Percentiles rank a stretch among this genome's conserved stretches.
Conservation (phyloP, 2,797 vertebrate species). For the Pelobates cultripes region DNA sequence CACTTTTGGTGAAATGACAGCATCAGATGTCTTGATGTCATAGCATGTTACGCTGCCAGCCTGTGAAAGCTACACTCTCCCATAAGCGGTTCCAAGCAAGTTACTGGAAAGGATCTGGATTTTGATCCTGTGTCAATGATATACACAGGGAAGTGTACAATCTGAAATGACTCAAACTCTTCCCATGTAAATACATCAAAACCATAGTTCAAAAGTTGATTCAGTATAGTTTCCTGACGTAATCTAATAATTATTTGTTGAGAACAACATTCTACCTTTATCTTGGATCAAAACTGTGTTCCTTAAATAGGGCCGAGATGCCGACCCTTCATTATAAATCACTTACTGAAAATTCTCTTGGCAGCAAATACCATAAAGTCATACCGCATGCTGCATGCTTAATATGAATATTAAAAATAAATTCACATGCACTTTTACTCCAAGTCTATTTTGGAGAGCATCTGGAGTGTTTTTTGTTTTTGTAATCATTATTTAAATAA, state of each 20-base stretch:
- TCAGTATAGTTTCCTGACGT: neutral
- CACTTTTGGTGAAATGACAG: too few species aligned
- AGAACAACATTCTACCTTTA: neutral
- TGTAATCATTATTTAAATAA: too few species aligned
- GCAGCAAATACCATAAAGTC: neutral
- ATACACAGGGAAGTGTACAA: neutral
- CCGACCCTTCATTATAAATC: neutral
- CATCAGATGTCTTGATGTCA: neutral
- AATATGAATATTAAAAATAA: too few species aligned
- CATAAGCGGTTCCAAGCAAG: neutral
- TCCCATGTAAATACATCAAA: constrained; percentile 1
- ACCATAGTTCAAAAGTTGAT: constrained; percentile 10
- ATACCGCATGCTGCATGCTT: too few species aligned
- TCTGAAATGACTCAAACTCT: neutral
- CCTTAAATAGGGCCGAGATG: neutral
- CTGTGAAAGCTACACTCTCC: neutral
- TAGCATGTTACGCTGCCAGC: neutral
- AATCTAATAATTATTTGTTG: neutral
- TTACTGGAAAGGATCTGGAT: neutral
- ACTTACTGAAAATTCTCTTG: neutral
- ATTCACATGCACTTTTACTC: too few species aligned
- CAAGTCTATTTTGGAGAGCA: too few species aligned
- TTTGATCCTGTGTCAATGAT: neutral
- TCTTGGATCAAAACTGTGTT: neutral
- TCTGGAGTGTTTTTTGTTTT: too few species aligned